Base-by-base conservation (phyloP, 2,888 invertebrate species). In the Bombyx huttoni region DNA sequence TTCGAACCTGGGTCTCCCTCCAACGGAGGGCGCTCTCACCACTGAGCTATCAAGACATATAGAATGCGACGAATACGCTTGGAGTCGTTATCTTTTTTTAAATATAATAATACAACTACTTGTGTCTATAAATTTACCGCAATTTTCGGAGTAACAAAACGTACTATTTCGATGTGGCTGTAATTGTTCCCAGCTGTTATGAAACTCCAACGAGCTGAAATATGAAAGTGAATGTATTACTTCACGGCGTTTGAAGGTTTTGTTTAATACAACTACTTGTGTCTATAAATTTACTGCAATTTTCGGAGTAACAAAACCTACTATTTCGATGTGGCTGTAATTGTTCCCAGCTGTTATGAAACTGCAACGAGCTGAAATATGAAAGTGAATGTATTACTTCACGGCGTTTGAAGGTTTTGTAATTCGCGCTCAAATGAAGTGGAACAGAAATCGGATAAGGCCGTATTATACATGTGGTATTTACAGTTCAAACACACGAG, bases 21-120 rank as follows among this genome's bases (percentile, higher is more conserved):
- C 75, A 57, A 53, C 57, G 70, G 78, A 68, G 81, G 87, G 83
- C 82, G 86, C 88, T 89, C 81, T 89, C 53, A 72, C 89, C 88
- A 71, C 82, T 89, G 70, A 89, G 89, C 89, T 89, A 89, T 85
- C 89, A 86, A 89, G 88, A 87, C 89, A 84, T 72, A 73, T 56
- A 65, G 77, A 78, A 81, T 78, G 78, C 72, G 67, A 73, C 63
- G 64, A 72, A 69, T 67, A 61, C 49, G 64, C 57, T 69, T 69
- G 72, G 67, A 61, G 56, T 63, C 62, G 63, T 54, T 34, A 52
- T 45, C 49, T 14, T 49, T 48, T 53, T 50, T 51, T 52, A 50
- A 56, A 51, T 47, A 52, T 49, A 50, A 55, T 48, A 46, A 51
- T 52, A 52, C 54, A 47, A 50, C 47, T 52, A 48, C 51, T 53